phyloP scores from a whole-genome alignment of 2,888 invertebrate genomes.

The Lasioglossum villosulum region DNA sequence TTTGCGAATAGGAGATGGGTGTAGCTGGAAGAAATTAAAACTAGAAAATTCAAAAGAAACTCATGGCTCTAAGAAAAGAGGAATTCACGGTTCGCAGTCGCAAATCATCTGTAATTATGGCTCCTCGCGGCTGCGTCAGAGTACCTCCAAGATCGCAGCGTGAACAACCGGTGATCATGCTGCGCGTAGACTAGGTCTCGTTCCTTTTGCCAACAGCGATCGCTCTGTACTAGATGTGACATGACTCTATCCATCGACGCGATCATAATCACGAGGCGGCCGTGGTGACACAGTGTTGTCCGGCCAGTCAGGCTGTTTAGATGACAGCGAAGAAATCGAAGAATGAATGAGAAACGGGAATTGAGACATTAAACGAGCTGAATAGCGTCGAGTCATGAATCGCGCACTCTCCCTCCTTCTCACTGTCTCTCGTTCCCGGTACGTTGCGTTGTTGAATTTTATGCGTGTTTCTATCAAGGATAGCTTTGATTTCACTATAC shows the following conservation, averaged over 20 bases:
- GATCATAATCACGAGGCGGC: slow-evolving; percentile 12
- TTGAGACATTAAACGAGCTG: slow-evolving; percentile 34
- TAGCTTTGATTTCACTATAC: slow-evolving; percentile 17
- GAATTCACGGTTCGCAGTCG: slow-evolving; percentile 78
- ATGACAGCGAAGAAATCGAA: neutral
- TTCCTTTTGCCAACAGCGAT: neutral
- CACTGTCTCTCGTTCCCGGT: neutral
- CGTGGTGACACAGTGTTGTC: neutral
- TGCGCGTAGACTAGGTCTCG: neutral
- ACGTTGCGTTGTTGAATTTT: slow-evolving; percentile 20
- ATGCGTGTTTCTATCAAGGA: slow-evolving; percentile 13
- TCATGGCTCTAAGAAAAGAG: neutral
- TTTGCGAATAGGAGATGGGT: neutral
- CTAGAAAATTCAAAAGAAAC: neutral
- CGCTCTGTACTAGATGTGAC: neutral
- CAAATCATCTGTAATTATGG: slow-evolving; percentile 80
- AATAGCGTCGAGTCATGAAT: slow-evolving; percentile 29
- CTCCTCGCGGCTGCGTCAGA: slow-evolving; percentile 70
- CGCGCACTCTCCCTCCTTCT: neutral
- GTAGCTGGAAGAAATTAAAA: neutral
- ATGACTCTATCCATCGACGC: slow-evolving; percentile 3
- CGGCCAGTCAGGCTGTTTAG: neutral
- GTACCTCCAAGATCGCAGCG: slow-evolving; percentile 48
- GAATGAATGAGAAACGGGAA: neutral
- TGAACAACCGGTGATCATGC: slow-evolving; percentile 38